Evolutionary conservation across 2,113 vertebrate genomes (phyloP).

Genomic region (Pomatostomus ruficeps): DNA sequence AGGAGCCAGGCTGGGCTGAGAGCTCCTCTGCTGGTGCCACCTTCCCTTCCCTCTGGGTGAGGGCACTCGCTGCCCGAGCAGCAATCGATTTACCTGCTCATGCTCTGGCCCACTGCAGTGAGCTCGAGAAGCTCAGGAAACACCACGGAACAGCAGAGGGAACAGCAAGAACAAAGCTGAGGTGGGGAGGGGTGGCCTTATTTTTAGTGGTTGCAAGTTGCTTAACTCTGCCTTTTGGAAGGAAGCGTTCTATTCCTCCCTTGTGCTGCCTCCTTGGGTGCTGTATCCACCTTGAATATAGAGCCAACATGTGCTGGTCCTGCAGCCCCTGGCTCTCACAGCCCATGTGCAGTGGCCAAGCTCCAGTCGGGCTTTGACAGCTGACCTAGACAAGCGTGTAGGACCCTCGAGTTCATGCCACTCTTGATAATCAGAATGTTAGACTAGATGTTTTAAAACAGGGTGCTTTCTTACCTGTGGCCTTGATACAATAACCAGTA

Average conservation of each 20-base stretch:
- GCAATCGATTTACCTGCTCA: neutral
- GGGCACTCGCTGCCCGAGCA: neutral
- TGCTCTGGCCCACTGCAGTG: neutral
- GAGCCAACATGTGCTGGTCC: neutral
- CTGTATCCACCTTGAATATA: too few species aligned
- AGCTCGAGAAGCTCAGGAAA: neutral
- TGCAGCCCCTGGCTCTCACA: neutral
- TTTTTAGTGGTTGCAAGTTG: neutral
- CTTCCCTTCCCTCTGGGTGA: neutral
- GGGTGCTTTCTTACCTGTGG: neutral
- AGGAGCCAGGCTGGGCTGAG: neutral
- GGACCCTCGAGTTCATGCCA: neutral
- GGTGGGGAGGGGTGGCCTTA: neutral
- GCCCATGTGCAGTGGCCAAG: neutral
- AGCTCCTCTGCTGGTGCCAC: neutral
- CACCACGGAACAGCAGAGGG: neutral
- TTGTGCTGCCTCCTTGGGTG: neutral
- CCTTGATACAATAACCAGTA: neutral
- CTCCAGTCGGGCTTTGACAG: neutral
- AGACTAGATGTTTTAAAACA: neutral
- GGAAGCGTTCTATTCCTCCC: neutral
- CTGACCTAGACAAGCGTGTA: neutral
- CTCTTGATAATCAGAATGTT: neutral
- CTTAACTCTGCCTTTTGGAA: neutral
- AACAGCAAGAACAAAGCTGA: neutral